Evolutionary conservation across 2,113 vertebrate genomes (phyloP).

Genomic region (Lethenteron camtschaticum): DNA sequence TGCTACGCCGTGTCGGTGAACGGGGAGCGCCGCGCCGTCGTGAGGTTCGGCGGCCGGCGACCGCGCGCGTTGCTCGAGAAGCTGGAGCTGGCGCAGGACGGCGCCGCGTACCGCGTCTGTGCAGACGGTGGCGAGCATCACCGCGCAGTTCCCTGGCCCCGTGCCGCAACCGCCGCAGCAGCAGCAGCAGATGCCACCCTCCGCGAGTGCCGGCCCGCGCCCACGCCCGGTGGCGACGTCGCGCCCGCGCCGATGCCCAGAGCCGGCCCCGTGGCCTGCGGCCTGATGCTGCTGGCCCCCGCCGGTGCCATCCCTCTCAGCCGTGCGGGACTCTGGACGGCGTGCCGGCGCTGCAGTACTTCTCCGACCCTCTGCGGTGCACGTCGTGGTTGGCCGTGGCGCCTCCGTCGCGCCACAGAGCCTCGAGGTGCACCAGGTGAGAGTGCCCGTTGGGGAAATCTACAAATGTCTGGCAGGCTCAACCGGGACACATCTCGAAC

Average conservation of each 20-base stretch:
- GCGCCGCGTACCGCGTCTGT: constrained; percentile 69
- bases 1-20: constrained; percentile 84
- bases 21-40: constrained; percentile 50
- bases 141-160: not conserved
- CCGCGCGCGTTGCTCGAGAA: constrained; percentile 83
- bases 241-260: too few relatives aligned
- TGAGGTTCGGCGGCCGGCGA: constrained; percentile 56
- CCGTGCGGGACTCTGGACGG: too few relatives aligned
- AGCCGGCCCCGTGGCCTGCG: too few relatives aligned
- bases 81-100: constrained; percentile 34
- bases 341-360: not conserved
- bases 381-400: constrained; percentile 67
- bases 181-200: not conserved
- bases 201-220: not conserved
- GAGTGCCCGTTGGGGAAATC: too few relatives aligned
- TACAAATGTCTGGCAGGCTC: too few relatives aligned
- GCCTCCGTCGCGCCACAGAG: constrained; percentile 73
- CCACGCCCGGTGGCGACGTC: too few relatives aligned
- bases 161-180: not conserved
- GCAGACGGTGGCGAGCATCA: constrained; percentile 47
- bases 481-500: too few relatives aligned
- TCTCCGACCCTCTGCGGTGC: constrained; percentile 66
- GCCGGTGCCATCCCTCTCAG: too few relatives aligned
- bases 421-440: constrained; percentile 27
- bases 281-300: too few relatives aligned